A percentile compares a stretch with the other conserved stretches of the same genome.
phyloP scores from a whole-genome alignment of 2,888 invertebrate species.

The Lypha dubia region DNA sequence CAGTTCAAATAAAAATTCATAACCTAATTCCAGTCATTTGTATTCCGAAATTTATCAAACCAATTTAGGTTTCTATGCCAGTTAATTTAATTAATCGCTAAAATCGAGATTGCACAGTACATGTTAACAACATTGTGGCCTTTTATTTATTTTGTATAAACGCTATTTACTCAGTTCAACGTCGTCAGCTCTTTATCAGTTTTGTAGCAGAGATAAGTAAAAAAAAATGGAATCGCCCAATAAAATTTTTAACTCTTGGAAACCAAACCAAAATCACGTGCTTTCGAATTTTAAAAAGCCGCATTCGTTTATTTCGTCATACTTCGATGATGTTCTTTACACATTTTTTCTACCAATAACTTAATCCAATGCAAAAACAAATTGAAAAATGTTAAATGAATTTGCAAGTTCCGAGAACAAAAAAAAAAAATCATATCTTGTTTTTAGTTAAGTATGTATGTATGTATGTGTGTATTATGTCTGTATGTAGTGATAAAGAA shows the following conservation, averaged over 20 bases:
- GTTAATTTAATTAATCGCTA: too few relatives aligned
- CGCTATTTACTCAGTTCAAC: background rate
- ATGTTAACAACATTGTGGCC: background rate
- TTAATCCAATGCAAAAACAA: slow-evolving; percentile 3
- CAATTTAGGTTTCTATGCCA: too few relatives aligned
- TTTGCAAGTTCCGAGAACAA: slow-evolving; percentile 16
- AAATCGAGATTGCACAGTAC: background rate
- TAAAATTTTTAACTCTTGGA: background rate
- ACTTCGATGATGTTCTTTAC: background rate
- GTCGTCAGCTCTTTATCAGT: background rate
- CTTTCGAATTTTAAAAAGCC: background rate
- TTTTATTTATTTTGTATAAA: background rate
- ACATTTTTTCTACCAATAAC: background rate
- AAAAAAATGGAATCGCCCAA: background rate
- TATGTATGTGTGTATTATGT: too few relatives aligned
- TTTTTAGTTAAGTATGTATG: background rate
- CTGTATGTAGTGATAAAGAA: too few relatives aligned
- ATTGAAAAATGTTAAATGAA: background rate
- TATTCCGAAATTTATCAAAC: too few relatives aligned
- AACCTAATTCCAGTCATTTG: too few relatives aligned
- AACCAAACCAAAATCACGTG: background rate
- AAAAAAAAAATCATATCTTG: background rate
- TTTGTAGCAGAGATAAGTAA: background rate
- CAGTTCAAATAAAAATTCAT: too few relatives aligned
- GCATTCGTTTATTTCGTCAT: background rate